phyloP scores from a whole-genome alignment of 2,888 invertebrate genomes.

The Elegia similella region DNA sequence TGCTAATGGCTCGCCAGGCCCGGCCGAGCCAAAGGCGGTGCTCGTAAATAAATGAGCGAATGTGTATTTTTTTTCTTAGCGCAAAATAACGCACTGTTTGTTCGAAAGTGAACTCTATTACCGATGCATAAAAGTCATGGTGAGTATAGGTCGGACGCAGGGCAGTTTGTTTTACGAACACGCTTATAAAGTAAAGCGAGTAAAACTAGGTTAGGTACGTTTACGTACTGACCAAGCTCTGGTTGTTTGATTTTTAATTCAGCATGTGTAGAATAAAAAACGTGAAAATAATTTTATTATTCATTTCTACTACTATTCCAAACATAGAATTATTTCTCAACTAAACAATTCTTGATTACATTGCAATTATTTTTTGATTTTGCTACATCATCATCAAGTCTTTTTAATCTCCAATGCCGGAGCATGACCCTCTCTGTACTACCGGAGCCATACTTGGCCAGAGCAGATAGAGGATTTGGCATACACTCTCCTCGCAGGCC shows the following conservation, averaged over 20 bases:
- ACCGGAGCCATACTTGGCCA: too few relatives aligned
- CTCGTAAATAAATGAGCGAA: constrained; percentile 55
- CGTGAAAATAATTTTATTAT: constrained; percentile 4
- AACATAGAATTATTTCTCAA: too few relatives aligned
- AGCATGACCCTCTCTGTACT: too few relatives aligned
- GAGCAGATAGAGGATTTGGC: too few relatives aligned
- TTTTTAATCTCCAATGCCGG: too few relatives aligned
- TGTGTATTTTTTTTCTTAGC: constrained; percentile 38
- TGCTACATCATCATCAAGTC: too few relatives aligned
- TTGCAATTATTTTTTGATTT: too few relatives aligned
- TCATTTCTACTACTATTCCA: too few relatives aligned
- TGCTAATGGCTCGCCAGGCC: constrained; percentile 44
- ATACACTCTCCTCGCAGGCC: too few relatives aligned
- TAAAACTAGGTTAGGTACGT: constrained; percentile 27
- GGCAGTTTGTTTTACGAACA: constrained; percentile 23
- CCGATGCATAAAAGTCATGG: constrained; percentile 18
- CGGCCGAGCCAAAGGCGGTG: constrained; percentile 43
- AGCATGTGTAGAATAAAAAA: not conserved
- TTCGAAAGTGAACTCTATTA: constrained; percentile 23
- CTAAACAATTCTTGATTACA: too few relatives aligned
- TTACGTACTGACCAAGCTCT: constrained; percentile 14
- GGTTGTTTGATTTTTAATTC: constrained; percentile 15
- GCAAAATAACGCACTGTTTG: constrained; percentile 8
- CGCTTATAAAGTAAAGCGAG: not conserved
- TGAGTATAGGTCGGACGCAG: constrained; percentile 18